Base-by-base conservation (phyloP, 2,113 vertebrate genomes). In the Oreotrochilus melanogaster region DNA sequence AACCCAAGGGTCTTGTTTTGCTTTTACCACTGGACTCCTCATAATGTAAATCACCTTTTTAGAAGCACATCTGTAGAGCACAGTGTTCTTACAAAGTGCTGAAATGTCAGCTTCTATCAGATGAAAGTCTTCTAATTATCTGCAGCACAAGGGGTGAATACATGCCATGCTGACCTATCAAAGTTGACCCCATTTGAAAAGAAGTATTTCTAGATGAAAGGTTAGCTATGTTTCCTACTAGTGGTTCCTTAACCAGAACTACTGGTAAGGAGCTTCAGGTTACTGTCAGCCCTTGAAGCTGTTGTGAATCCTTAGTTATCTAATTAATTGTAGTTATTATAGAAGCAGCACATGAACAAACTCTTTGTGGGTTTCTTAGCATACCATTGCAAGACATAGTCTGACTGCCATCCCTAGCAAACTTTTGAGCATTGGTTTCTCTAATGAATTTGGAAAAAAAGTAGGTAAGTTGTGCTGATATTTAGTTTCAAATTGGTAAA, bases 61-160 rank as follows among this genome's bases (percentile, higher is more conserved):
- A 82, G 70, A 93, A 75, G 21, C 65, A 60, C 8, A 21, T 51
- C 39, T 76, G 37, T 53, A 70, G 82, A 92, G 93, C 27, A 65
- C 7, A 10, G 8, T 51, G 16, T 45, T 93, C 79, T 93, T 76
- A 47, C 12, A 70, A 81, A 76, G 10, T 43, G n/a, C 47, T 92
- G 60, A 93, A 95, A 92, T 91, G 24, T 70, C 67, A 92, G 16
- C 14, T 53, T 25, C 23, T 9, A 15, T 27, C 45, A 78, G 67
- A 92, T 47, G 42, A 91, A 91, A 69, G n/a, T 57, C 30, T 86
- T 76, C 18, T 79, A 88, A 83, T 75, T 88, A 64, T 71, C 78
- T 89, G 30, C 30, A 76, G 71, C 84, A 61, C 35, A 80, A 27
- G 16, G 9, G 24, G 18, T 64, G 14, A 75, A 88, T 76, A 13